Evolutionary conservation across 2,888 invertebrate species (phyloP).

Genomic region (Adelphocoris suturalis): DNA sequence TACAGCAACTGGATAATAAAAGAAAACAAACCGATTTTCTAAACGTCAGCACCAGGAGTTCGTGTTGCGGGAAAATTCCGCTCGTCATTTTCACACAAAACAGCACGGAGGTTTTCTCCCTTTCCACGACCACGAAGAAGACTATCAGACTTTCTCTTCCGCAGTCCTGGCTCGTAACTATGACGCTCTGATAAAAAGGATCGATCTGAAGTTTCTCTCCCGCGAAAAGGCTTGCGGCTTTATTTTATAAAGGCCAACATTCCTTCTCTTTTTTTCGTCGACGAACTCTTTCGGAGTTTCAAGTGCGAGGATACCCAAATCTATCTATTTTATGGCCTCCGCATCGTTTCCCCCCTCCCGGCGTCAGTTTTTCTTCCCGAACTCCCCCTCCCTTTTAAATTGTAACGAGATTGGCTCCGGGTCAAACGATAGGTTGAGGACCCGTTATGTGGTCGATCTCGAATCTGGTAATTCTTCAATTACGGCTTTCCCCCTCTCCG

Average conservation of each 20-base stretch:
- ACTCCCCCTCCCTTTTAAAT: background rate
- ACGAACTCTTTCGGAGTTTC: background rate
- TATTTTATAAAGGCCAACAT: background rate
- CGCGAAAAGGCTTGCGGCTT: background rate
- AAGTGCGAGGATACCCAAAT: background rate
- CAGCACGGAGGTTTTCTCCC: background rate
- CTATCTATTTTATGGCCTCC: background rate
- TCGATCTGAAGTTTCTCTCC: background rate
- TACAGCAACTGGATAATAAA: background rate
- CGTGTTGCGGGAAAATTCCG: background rate
- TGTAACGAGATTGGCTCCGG: background rate
- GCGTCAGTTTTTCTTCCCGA: background rate
- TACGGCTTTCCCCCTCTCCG: background rate
- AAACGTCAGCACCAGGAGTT: background rate
- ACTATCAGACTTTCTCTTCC: background rate
- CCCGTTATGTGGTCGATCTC: background rate
- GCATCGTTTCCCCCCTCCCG: background rate
- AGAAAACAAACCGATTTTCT: constrained; percentile 1
- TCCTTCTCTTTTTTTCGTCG: background rate
- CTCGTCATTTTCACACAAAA: constrained; percentile 4
- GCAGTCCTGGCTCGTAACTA: background rate
- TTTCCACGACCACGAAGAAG: background rate
- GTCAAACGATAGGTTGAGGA: background rate
- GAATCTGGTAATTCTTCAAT: constrained; percentile 1
- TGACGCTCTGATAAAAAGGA: background rate